phyloP scores from a whole-genome alignment of 2,113 vertebrate species.

The Prunella fulvescens region DNA sequence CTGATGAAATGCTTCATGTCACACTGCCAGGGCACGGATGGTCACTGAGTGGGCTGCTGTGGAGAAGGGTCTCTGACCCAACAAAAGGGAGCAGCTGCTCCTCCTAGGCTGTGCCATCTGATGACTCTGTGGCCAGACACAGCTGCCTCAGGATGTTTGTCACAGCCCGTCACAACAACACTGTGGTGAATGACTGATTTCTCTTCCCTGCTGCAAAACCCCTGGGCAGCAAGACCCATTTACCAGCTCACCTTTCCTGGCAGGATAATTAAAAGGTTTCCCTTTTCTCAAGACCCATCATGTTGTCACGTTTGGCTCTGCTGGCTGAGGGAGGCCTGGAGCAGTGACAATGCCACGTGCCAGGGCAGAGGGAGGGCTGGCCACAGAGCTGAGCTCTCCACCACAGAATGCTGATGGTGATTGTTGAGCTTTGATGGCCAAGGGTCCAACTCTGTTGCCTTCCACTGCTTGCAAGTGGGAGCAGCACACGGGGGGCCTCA shows the following conservation, averaged over 20 bases:
- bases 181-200: background rate
- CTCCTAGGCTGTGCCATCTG: background rate
- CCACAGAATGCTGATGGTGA: background rate
- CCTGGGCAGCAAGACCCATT: background rate
- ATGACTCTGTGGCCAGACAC: background rate
- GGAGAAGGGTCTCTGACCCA: constrained; percentile 14
- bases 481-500: background rate
- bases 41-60: background rate
- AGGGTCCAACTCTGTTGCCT: background rate
- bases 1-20: background rate
- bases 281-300: background rate
- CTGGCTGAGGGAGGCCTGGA: background rate
- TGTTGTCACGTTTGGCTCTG: background rate
- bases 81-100: constrained; percentile 10
- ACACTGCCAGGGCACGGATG: background rate
- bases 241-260: background rate
- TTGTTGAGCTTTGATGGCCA: background rate
- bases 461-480: background rate
- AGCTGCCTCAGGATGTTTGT: background rate
- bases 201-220: background rate
- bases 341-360: accelerated
- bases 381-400: background rate
- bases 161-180: background rate
- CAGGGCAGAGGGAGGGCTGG: background rate
- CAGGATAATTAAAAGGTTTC: background rate